These are phyloP conservation scores for Drosophila neutralis DNA, from an alignment of 2,888 invertebrate species.

Conservation along the genomic window DNA sequence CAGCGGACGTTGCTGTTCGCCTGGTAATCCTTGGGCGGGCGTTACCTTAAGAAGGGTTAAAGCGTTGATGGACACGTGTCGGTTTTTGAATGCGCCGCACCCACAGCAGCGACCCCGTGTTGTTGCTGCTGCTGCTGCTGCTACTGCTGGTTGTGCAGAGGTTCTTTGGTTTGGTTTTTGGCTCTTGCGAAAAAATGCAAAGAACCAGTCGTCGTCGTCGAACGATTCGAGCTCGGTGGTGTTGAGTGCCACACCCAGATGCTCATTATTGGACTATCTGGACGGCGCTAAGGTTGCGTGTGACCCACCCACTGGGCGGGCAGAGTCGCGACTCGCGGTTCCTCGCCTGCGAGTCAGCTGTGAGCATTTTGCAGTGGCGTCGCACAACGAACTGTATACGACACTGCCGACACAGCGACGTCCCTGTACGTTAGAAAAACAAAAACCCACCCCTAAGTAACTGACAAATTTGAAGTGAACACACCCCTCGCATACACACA, in stretches of 20 bases:
- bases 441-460: conserved; percentile 70
- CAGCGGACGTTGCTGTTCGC: conserved; percentile 69
- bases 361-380: conserved; percentile 56
- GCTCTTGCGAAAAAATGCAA: conserved; percentile 68
- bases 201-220: conserved; percentile 60
- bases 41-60: conserved; percentile 86
- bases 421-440: conserved; percentile 16
- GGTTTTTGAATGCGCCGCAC: conserved; percentile 63
- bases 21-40: conserved; percentile 85
- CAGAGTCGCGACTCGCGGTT: conserved; percentile 42
- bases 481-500: conserved; percentile 64
- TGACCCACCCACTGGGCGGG: conserved; percentile 75
- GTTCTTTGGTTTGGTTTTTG: conserved; percentile 20
- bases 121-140: conserved; percentile 15
- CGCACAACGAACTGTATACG: not conserved
- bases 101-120: conserved; percentile 33
- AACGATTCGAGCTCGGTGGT: conserved; percentile 45
- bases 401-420: conserved; percentile 15
- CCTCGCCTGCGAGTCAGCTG: conserved; percentile 46
- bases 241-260: conserved; percentile 54
- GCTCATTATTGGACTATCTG: conserved; percentile 62
- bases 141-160: conserved; percentile 40
- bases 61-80: conserved; percentile 85
- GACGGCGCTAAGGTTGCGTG: conserved; percentile 37
- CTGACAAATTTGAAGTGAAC: conserved; percentile 49